Evolutionary conservation across 2,888 invertebrate genomes (phyloP), one percentile per base, ranked within the genome.

Genomic region (Agrochola lychnidis): DNA sequence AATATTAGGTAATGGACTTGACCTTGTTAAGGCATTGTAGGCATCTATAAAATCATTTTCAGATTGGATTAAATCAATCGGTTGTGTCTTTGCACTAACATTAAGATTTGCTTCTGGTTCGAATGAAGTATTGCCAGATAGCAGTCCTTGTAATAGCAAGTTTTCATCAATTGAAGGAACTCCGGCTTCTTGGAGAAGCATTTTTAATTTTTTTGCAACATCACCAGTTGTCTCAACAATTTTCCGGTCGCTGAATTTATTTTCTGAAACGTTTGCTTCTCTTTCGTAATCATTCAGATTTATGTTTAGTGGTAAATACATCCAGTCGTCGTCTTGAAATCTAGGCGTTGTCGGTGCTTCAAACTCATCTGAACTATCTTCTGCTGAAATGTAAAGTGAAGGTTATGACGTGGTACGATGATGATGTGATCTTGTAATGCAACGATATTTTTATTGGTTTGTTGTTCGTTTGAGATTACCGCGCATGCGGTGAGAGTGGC

Each of bases 341-440:
- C 90, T 92, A 81, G 90, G 90, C 87, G 89, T 89, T 86, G 90
- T 89, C 87, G 93, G 91, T 85, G 91, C 93, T 91, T 95, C 96
- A 90, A 91, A 94, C 92, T 96, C 96, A 93, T 96, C 96, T 91
- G 96, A 96, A 92, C 96, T 96, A 93, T 96, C 95, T 91, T 95
- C 95, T 89, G 95, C 95, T 96, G 96, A 95, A 96, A 96, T 92
- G 93, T 91, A 96, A 95, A 96, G 95, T 93, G 93, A 94, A 90
- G 89, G 93, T 96, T 96, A 95, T 94, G 94, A 93, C 90, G 94
- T 92, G 90, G 87, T 90, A 91, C 90, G 93, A 91, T 91, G 93
- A 90, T 91, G 91, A 87, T 88, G 91, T 87, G 91, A 88, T 89
- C 86, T 89, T 87, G 81, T 84, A 87, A 87, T 84, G 84, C 87